These are phyloP conservation scores for Phania funesta DNA, from an alignment of 2,888 invertebrate genomes.

Conservation along the genomic window DNA sequence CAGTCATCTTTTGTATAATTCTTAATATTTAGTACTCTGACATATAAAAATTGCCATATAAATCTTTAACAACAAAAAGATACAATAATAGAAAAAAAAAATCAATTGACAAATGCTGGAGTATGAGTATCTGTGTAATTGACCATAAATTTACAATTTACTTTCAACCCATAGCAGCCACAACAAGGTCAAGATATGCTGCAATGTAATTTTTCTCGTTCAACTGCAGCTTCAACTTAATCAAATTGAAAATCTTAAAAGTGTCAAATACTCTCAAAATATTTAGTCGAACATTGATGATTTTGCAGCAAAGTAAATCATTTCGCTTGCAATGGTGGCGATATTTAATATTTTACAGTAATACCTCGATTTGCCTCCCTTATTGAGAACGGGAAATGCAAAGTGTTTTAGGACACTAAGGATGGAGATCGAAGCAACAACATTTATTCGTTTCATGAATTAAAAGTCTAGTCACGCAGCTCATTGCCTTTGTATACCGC, in stretches of 20 bases:
- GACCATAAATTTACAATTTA: constrained; percentile 55
- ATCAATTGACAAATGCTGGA: constrained; percentile 39
- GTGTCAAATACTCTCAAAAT: constrained; percentile 8
- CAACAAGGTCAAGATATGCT: constrained; percentile 53
- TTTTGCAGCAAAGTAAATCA: not conserved
- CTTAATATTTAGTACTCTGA: constrained; percentile 20
- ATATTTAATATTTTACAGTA: constrained; percentile 21
- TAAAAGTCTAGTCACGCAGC: too few relatives aligned
- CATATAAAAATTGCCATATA: constrained; percentile 54
- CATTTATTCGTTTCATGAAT: too few relatives aligned
- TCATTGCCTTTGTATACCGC: too few relatives aligned
- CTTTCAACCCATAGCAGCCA: constrained; percentile 30
- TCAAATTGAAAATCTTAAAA: constrained; percentile 37
- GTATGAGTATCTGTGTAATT: constrained; percentile 17
- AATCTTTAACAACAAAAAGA: constrained; percentile 13
- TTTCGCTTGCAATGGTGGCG: not conserved
- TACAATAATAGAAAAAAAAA: not conserved
- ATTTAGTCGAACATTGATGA: not conserved
- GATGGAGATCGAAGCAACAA: too few relatives aligned
- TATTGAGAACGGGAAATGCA: too few relatives aligned
- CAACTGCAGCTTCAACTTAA: constrained; percentile 16
- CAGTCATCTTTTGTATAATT: not conserved
- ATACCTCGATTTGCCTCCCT: too few relatives aligned
- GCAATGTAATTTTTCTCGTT: constrained; percentile 20
- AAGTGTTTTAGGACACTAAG: too few relatives aligned